phyloP scores from a whole-genome alignment of 2,888 invertebrate genomes.

The Steinernema carpocapsae region DNA sequence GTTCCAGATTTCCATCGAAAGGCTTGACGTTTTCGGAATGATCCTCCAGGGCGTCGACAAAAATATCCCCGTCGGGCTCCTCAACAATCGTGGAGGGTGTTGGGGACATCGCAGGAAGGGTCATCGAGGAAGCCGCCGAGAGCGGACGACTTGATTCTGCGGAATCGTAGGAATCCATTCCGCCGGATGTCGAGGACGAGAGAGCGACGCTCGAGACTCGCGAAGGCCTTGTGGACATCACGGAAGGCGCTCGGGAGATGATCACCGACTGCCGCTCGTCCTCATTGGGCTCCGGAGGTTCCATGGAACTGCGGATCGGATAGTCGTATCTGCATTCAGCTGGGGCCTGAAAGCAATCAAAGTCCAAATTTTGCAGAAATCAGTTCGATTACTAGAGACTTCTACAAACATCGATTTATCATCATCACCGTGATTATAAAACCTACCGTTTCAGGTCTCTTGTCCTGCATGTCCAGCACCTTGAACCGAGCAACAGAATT shows the following conservation, averaged over 20 bases:
- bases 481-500: slow-evolving; percentile 2
- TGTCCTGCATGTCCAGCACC: not conserved
- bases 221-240: not conserved
- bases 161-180: too few species aligned
- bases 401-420: not conserved
- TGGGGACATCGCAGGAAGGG: not conserved
- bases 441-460: not conserved
- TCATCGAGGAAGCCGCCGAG: not conserved
- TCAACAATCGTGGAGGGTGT: not conserved
- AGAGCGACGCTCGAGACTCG: not conserved
- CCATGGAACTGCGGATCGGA: not conserved
- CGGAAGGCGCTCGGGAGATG: not conserved
- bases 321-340: not conserved
- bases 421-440: not conserved
- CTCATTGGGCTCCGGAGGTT: not conserved
- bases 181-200: not conserved
- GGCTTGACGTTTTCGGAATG: not conserved
- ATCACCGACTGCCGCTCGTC: not conserved
- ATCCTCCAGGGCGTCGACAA: not conserved
- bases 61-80: not conserved
- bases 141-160: too few species aligned
- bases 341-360: not conserved
- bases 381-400: not conserved
- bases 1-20: too few species aligned
- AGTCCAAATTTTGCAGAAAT: not conserved